phyloP scores from a whole-genome alignment of 2,888 invertebrate species.

The Actias luna region DNA sequence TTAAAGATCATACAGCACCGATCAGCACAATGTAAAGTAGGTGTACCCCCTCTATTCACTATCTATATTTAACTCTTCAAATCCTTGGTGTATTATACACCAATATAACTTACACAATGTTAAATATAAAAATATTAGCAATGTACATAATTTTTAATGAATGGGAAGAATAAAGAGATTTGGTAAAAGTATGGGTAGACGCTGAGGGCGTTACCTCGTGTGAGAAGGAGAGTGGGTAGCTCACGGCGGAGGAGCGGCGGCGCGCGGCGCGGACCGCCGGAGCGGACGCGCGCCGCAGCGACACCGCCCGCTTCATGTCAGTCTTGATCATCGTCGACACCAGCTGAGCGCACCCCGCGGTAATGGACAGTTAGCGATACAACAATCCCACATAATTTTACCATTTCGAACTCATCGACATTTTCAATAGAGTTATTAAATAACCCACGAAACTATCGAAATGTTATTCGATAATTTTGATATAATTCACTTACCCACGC shows the following conservation, averaged over 20 bases:
- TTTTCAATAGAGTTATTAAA: not conserved
- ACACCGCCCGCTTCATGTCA: slow-evolving; percentile 82
- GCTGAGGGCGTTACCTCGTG: slow-evolving; percentile 56
- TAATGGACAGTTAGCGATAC: slow-evolving; percentile 18
- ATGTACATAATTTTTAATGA: not conserved
- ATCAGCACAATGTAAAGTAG: no score
- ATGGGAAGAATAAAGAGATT: not conserved
- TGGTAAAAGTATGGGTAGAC: not conserved
- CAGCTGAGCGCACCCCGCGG: slow-evolving; percentile 80
- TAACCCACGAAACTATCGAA: no score
- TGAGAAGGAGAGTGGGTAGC: slow-evolving; percentile 67
- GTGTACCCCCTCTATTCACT: no score
- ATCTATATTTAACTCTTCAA: no score
- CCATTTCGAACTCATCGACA: not conserved
- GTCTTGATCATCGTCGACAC: slow-evolving; percentile 90
- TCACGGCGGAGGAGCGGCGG: slow-evolving; percentile 63
- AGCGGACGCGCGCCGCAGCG: slow-evolving; percentile 70
- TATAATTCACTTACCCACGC: no score
- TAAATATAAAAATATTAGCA: not conserved
- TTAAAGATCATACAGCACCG: no score
- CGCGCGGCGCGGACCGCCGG: slow-evolving; percentile 66
- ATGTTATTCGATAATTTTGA: no score
- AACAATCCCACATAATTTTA: no score
- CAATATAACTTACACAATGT: not conserved
- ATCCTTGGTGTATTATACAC: no score